These are phyloP conservation scores for Mareca strepera DNA, from an alignment of 2,797 vertebrate genomes.

Conservation along the genomic window DNA sequence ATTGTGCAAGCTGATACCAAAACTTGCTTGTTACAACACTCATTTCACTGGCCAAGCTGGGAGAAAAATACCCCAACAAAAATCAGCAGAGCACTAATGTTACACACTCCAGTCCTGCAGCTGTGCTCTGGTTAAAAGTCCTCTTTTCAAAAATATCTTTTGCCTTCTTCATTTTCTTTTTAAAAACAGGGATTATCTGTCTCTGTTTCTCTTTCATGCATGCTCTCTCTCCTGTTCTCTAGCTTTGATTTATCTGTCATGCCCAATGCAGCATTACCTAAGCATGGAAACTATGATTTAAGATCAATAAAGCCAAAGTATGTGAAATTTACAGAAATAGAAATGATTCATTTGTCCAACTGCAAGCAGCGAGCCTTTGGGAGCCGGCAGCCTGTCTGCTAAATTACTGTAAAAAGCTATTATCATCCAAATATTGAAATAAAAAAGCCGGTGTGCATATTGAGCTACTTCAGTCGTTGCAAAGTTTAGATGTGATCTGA, in stretches of 20 bases:
- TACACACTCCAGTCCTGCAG: constrained; percentile 47
- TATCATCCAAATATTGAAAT: background rate
- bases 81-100: constrained; percentile 46
- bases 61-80: constrained; percentile 58
- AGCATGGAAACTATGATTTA: constrained; percentile 57
- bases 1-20: constrained; percentile 75
- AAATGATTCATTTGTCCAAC: background rate
- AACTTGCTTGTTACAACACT: constrained; percentile 74
- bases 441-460: background rate
- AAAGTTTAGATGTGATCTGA: background rate
- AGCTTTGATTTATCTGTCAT: constrained; percentile 58
- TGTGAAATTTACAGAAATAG: constrained; percentile 23
- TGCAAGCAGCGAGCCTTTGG: background rate
- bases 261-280: constrained; percentile 41
- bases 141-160: constrained; percentile 35
- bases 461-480: background rate
- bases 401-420: background rate
- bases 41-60: constrained; percentile 36
- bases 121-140: constrained; percentile 47
- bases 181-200: constrained; percentile 61
- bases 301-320: constrained; percentile 44
- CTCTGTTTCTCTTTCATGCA: background rate
- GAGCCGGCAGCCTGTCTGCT: background rate
- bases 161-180: constrained; percentile 38
- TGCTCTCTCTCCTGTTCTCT: background rate